phyloP scores from a whole-genome alignment of 2,113 vertebrate genomes.

The Carlito syrichta region DNA sequence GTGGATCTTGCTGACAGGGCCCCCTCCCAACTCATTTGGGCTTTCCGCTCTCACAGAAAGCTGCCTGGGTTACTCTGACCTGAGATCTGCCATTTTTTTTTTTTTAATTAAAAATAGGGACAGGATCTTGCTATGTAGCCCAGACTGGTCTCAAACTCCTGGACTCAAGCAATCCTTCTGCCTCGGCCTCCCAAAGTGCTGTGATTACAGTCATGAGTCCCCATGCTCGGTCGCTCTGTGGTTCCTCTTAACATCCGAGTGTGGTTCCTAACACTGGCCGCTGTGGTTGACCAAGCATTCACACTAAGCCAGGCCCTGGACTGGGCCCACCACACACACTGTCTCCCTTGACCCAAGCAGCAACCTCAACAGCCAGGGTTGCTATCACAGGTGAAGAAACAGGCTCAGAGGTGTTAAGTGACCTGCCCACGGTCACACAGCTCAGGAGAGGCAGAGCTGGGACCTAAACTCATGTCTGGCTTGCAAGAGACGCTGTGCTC shows the following conservation, averaged over 20 bases:
- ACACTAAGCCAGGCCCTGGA: not conserved
- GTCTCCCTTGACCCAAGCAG: not conserved
- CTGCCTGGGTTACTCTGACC: not conserved
- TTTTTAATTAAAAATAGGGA: no score
- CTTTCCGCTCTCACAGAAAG: not conserved
- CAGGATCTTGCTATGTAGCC: not conserved
- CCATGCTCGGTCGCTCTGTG: rapidly evolving
- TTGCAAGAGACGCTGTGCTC: not conserved
- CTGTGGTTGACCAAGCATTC: not conserved
- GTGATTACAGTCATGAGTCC: not conserved
- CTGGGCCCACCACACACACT: rapidly evolving
- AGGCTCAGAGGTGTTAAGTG: not conserved
- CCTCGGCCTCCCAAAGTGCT: not conserved
- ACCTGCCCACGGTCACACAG: not conserved
- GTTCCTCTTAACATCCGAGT: not conserved
- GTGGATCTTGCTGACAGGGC: not conserved
- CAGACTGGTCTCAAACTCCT: no score
- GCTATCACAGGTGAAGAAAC: not conserved
- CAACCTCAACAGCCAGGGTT: not conserved
- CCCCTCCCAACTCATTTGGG: not conserved
- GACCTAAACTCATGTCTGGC: not conserved
- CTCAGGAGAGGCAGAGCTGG: not conserved
- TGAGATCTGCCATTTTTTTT: not conserved
- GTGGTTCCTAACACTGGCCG: rapidly evolving
- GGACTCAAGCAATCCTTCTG: no score